phyloP scores from a whole-genome alignment of 2,113 vertebrate species.

The Dasyprocta punctata region DNA sequence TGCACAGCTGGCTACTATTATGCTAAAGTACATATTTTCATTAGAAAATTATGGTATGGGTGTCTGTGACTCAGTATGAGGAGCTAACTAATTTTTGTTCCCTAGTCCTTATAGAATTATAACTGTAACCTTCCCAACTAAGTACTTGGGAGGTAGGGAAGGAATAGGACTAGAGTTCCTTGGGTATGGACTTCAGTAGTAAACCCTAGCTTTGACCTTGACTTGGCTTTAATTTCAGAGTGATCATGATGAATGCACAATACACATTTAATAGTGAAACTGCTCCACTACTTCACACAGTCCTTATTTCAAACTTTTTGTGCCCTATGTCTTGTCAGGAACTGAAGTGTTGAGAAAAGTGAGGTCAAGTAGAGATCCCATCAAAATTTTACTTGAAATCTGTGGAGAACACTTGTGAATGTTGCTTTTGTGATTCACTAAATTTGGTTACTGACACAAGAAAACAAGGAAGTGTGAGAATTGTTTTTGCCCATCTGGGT shows the following conservation, averaged over 20 bases:
- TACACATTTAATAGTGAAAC: background rate
- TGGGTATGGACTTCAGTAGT: background rate
- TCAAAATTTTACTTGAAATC: background rate
- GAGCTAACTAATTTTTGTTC: background rate
- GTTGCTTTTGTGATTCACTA: background rate
- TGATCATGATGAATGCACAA: background rate
- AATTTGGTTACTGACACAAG: conserved; percentile 8
- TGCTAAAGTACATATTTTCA: background rate
- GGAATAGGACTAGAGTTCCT: background rate
- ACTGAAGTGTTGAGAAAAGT: background rate
- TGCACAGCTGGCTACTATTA: background rate
- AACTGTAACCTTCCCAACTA: background rate
- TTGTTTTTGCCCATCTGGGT: background rate
- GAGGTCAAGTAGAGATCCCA: background rate
- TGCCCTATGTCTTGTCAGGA: background rate
- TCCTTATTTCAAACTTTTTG: background rate
- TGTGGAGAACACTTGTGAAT: background rate
- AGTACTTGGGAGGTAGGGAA: background rate
- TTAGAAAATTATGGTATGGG: background rate
- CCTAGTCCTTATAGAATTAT: background rate
- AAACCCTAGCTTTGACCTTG: conserved; percentile 9
- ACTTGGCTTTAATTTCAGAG: background rate
- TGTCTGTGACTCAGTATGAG: background rate
- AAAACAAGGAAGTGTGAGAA: background rate
- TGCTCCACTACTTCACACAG: background rate